phyloP scores from a whole-genome alignment of 1,140 invertebrate genomes.

The Eufriesea mexicana region DNA sequence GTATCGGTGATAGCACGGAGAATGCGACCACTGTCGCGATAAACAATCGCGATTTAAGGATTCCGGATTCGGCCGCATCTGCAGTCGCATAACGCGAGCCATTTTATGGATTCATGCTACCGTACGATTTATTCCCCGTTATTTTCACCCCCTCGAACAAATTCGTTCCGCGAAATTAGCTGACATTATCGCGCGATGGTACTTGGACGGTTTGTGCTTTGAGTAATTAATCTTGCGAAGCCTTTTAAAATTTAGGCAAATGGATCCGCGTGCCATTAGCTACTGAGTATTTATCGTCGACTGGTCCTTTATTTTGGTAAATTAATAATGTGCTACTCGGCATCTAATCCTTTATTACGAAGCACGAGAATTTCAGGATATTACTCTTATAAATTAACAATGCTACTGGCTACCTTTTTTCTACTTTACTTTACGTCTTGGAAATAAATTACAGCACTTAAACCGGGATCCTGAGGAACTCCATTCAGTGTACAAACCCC shows the following conservation, averaged over 20 bases:
- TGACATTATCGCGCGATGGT: not conserved
- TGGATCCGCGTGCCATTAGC: too few species aligned
- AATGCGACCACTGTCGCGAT: not conserved
- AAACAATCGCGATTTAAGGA: constrained; percentile 27
- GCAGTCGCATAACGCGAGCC: constrained; percentile 5
- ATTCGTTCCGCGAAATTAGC: not conserved
- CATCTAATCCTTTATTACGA: too few species aligned
- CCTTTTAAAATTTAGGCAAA: not conserved
- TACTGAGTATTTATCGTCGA: too few species aligned
- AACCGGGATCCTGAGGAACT: too few species aligned
- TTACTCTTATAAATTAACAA: too few species aligned
- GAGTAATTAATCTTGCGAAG: not conserved
- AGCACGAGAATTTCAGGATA: too few species aligned
- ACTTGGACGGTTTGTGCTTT: not conserved
- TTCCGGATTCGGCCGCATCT: not conserved
- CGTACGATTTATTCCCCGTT: not conserved
- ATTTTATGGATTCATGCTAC: constrained; percentile 2
- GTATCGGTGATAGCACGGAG: constrained; percentile 4
- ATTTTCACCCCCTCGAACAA: not conserved
- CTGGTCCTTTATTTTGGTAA: too few species aligned
- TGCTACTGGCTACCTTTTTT: too few species aligned
- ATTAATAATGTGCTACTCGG: too few species aligned
- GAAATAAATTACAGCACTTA: too few species aligned
- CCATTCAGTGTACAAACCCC: too few species aligned
- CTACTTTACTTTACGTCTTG: too few species aligned